Base-by-base conservation (phyloP, 2,797 vertebrate species). In the Streptopelia turtur region DNA sequence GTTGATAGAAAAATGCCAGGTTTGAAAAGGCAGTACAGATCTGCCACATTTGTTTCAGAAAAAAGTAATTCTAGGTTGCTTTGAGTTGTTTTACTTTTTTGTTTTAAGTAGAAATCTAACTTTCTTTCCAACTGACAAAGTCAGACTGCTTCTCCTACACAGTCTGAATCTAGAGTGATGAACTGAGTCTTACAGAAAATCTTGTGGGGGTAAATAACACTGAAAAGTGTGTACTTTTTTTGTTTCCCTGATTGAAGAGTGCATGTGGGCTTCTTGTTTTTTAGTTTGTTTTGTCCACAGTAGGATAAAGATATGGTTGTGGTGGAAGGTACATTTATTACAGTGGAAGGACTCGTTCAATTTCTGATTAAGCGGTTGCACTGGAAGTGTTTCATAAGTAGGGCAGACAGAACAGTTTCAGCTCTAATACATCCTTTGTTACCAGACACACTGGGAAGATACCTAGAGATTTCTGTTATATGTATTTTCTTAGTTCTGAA, bases 1-100 rank as follows among this genome's bases (percentile, higher is more conserved):
- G 89, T 87, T 96, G 92, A 78, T 96, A 93, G 68, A 95, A 75
- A 80, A 94, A 93, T 87, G 56, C 59, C 75, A 83, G 12, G 7
- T 89, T 89, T 77, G 52, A 77, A 76, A 79, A 93, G 20, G 28
- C 80, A 68, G 47, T 82, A 60, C 22, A 18, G 16, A 65, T 83
- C 13, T 85, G 24, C 45, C 49, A 39, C 10, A 37, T 64, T 90
- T 85, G 35, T 89, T 90, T 86, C 17, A 52, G 25, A 66, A 91
- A 57, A 77, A 30, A 4, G 1, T 6, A 13, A 20, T 24, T 85
- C 69, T 56, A 33, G 12, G 5, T 66, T 65, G 20, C 16, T 79
- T 92, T 37, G 6, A 50, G 4, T 0, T 10, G 39, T 59, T 27
- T 5, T 45, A 8, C 6, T 27, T 68, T 39, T 27, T 65, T 43